Conservation (phyloP, 1,140 invertebrate species). For the Teleogryllus occipitalis region DNA sequence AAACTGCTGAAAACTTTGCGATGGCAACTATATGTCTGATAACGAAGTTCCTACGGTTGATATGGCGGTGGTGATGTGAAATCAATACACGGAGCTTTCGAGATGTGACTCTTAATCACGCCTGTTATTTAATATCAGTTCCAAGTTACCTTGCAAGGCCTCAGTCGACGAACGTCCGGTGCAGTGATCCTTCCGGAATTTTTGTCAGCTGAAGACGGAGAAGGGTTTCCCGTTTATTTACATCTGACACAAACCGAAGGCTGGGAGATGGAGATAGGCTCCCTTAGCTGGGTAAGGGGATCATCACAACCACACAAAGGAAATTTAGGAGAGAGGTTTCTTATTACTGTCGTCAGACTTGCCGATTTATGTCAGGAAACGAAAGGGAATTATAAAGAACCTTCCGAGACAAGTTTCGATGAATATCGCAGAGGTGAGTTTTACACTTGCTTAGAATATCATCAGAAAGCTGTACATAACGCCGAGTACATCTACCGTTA, state of each 20-base stretch:
- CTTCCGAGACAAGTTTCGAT: background rate
- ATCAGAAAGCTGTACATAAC: too few relatives aligned
- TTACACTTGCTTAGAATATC: background rate
- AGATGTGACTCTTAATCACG: too few relatives aligned
- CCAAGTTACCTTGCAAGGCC: too few relatives aligned
- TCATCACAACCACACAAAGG: background rate
- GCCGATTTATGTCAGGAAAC: background rate
- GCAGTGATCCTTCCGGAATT: background rate
- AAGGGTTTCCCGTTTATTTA: background rate
- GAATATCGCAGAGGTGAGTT: background rate
- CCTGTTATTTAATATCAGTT: too few relatives aligned
- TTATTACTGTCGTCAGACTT: background rate
- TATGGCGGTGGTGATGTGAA: too few relatives aligned
- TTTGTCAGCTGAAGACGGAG: background rate
- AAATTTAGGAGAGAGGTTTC: background rate
- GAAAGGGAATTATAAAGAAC: background rate
- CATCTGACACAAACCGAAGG: background rate
- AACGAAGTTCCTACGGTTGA: too few relatives aligned
- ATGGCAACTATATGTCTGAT: too few relatives aligned
- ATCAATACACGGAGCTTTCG: too few relatives aligned
- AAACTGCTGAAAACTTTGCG: too few relatives aligned
- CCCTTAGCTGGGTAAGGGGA: background rate
- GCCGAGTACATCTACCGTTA: too few relatives aligned
- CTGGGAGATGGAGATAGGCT: background rate
- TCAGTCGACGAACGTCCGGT: too few relatives aligned